Conservation (phyloP, 2,113 vertebrate genomes). For the Paratilapia polleni region DNA sequence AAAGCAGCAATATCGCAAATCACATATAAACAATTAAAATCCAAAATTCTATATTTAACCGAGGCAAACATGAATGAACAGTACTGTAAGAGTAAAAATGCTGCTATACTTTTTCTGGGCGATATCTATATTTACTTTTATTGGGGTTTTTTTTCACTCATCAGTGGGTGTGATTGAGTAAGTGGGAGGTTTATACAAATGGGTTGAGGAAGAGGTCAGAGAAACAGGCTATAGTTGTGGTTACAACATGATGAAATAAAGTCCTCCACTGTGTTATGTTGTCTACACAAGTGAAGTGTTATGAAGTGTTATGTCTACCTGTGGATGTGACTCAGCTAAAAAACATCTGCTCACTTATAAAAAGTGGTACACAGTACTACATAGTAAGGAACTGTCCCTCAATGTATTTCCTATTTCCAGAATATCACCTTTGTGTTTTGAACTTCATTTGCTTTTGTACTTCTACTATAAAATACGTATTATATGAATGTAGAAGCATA, state of each 20-base stretch:
- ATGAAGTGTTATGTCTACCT: conserved; percentile 1
- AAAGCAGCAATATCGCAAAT: not conserved
- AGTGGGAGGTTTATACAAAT: not conserved
- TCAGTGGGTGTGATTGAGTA: not conserved
- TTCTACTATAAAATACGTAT: not conserved
- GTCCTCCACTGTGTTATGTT: not conserved
- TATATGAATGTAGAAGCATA: too few species aligned
- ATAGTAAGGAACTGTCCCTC: not conserved
- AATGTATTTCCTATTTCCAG: not conserved
- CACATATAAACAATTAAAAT: not conserved
- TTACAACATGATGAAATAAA: not conserved
- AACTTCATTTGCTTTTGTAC: not conserved
- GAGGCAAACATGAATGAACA: not conserved
- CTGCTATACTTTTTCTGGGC: too few species aligned
- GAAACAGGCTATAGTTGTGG: conserved; percentile 4
- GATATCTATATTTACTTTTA: not conserved
- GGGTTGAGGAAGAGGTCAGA: not conserved
- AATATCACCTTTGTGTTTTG: not conserved
- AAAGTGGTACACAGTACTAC: not conserved
- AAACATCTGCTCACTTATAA: not conserved
- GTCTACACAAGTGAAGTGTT: not conserved
- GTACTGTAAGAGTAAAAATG: not conserved
- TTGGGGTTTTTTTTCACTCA: not conserved
- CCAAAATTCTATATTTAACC: not conserved
- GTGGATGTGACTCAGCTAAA: not conserved